These are phyloP conservation scores for Myiagra hebetior DNA, from an alignment of 2,113 vertebrate species.

Conservation along the genomic window DNA sequence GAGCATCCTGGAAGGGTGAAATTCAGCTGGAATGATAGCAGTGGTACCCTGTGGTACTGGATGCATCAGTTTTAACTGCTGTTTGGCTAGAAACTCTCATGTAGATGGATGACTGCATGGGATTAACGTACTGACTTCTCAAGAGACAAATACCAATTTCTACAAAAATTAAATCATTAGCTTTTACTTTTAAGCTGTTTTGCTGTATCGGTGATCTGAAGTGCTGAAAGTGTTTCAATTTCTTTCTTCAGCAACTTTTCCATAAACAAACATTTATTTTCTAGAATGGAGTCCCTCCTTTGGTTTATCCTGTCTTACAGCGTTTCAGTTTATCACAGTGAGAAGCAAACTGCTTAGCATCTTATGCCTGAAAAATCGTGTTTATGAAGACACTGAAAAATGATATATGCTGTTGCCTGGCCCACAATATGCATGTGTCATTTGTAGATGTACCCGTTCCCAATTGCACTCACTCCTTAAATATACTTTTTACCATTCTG, in stretches of 20 bases:
- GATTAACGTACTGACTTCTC: neutral
- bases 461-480: neutral
- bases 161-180: neutral
- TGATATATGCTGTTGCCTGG: no score
- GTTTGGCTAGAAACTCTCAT: neutral
- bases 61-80: neutral
- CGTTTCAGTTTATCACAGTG: neutral
- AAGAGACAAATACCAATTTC: neutral
- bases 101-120: neutral
- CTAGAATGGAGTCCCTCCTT: neutral
- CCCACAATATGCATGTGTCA: neutral
- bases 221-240: neutral
- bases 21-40: neutral
- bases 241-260: neutral
- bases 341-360: neutral
- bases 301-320: neutral
- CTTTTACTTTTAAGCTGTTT: neutral
- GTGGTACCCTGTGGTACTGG: neutral
- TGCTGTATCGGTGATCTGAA: neutral
- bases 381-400: neutral
- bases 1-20: neutral
- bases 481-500: neutral
- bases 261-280: neutral
- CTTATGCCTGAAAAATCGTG: neutral
- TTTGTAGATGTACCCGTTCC: neutral